Percentiles rank a stretch among this genome's conserved stretches.
phyloP scores from a whole-genome alignment of 2,113 vertebrate species.

The Prunella fulvescens region DNA sequence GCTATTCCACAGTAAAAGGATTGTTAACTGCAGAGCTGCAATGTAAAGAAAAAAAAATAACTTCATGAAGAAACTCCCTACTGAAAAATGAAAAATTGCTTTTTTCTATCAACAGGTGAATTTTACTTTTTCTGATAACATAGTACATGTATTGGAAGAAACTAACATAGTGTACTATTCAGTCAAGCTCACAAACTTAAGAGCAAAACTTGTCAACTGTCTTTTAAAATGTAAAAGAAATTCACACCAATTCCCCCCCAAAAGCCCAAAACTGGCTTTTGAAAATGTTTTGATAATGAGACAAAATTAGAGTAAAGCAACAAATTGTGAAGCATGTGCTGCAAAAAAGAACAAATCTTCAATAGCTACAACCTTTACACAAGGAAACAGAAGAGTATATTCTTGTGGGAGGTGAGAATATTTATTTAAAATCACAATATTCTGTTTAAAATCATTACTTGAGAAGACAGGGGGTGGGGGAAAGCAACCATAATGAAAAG shows the following conservation, averaged over 20 bases:
- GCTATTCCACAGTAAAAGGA: not conserved
- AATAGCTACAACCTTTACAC: not conserved
- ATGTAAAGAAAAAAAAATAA: conserved; percentile 6
- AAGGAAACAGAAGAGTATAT: not conserved
- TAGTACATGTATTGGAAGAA: not conserved
- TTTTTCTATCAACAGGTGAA: conserved; percentile 18
- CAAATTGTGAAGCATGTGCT: not conserved
- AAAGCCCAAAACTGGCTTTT: not conserved
- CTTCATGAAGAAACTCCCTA: not conserved
- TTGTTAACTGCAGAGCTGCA: not conserved
- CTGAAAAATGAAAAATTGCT: not conserved
- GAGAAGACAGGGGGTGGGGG: not conserved
- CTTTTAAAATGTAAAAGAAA: not conserved
- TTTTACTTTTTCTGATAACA: not conserved
- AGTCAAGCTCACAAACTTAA: not conserved
- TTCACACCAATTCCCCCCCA: not conserved
- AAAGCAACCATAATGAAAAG: not conserved
- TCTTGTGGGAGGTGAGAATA: conserved; percentile 28
- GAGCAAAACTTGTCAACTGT: not conserved
- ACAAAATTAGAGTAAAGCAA: not conserved
- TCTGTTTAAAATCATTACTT: not conserved
- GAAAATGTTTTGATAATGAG: not conserved
- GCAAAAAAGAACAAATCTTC: conserved; percentile 25
- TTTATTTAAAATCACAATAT: conserved; percentile 5
- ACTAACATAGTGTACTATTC: not conserved